These are phyloP conservation scores for Cricetomys ansorgei DNA, from an alignment of 2,113 vertebrate species.

Conservation along the genomic window DNA sequence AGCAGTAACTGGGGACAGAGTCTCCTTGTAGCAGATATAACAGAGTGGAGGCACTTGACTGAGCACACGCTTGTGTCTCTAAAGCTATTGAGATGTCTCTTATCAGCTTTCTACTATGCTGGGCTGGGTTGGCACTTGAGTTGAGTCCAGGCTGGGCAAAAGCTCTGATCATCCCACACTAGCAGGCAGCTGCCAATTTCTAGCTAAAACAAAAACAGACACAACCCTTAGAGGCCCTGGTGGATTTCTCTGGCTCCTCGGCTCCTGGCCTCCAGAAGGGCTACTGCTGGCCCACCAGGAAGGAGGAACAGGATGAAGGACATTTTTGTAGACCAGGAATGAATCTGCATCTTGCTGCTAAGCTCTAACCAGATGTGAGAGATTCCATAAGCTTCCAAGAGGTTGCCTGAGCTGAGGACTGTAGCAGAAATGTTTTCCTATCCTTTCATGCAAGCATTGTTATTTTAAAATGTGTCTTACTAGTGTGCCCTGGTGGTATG, in stretches of 20 bases:
- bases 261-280: constrained; percentile 42
- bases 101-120: constrained; percentile 3
- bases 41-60: not conserved
- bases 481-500: constrained; percentile 14
- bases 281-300: constrained; percentile 56
- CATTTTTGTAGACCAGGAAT: constrained; percentile 60
- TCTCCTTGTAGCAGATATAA: not conserved
- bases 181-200: constrained; percentile 1
- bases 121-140: constrained; percentile 41
- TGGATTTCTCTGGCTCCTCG: constrained; percentile 54
- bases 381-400: constrained; percentile 63
- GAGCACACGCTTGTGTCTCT: not conserved
- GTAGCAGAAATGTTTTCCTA: constrained; percentile 48
- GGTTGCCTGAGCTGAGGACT: constrained; percentile 54
- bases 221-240: constrained; percentile 6
- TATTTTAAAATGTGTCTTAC: constrained; percentile 22
- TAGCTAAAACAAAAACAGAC: constrained; percentile 52
- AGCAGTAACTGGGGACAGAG: not conserved
- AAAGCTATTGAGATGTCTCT: not conserved
- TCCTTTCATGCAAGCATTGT: not conserved
- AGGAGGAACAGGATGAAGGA: constrained; percentile 52
- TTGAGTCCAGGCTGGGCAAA: not conserved
- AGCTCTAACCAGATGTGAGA: constrained; percentile 71
- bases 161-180: constrained; percentile 53
- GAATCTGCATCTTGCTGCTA: constrained; percentile 61